Percentiles rank a stretch among this genome's conserved stretches.
Conservation (phyloP, 2,113 vertebrate genomes). For the Ia io region DNA sequence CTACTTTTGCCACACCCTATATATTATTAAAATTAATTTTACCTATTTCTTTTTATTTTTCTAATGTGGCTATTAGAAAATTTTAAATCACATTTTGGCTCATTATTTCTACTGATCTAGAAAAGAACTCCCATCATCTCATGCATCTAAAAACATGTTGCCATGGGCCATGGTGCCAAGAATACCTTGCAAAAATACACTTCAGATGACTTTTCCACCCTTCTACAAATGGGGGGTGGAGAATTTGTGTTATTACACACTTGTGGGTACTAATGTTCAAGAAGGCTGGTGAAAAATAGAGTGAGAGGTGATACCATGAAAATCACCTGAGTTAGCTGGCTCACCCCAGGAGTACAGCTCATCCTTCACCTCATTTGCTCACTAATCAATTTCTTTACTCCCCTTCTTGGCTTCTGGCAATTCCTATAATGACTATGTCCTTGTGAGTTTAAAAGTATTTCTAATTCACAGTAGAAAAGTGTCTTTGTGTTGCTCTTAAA, state of each 20-base stretch:
- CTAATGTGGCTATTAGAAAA: neutral
- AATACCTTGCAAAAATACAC: neutral
- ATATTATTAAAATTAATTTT: neutral
- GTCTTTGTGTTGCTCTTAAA: neutral
- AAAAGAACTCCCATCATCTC: neutral
- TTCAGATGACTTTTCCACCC: neutral
- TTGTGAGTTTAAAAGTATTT: conserved; percentile 7
- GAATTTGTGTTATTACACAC: neutral
- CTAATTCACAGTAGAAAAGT: neutral
- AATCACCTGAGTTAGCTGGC: neutral
- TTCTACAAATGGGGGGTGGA: neutral
- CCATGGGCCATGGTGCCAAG: neutral
- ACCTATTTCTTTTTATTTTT: neutral
- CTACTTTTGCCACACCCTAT: neutral
- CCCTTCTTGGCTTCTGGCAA: neutral
- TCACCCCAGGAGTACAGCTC: neutral
- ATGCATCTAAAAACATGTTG: neutral
- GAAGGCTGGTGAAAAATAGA: neutral
- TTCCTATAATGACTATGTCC: neutral
- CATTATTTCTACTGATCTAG: neutral
- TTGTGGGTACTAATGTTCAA: neutral
- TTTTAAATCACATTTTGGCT: neutral
- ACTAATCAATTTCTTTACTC: neutral
- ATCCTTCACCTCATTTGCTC: neutral
- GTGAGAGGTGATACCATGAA: neutral